phyloP scores from a whole-genome alignment of 2,113 vertebrate genomes.

The Lynx canadensis region DNA sequence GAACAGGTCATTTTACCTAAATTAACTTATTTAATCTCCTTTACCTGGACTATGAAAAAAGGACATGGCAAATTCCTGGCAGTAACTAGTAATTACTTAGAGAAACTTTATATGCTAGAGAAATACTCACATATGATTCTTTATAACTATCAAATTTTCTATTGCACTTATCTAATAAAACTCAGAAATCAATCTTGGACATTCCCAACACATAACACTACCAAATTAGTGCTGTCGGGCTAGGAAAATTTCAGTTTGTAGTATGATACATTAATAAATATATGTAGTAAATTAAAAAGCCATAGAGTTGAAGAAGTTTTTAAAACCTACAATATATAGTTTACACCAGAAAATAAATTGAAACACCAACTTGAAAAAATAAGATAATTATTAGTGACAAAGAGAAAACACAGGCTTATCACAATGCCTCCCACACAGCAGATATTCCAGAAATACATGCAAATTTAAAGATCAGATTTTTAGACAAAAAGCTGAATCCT shows the following conservation, averaged over 20 bases:
- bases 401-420: constrained; percentile 7
- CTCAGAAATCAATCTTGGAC: constrained; percentile 19
- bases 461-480: constrained; percentile 41
- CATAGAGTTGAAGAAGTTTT: neutral
- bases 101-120: constrained; percentile 14
- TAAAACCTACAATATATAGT: constrained; percentile 24
- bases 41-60: neutral
- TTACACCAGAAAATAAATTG: neutral
- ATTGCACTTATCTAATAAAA: constrained; percentile 27
- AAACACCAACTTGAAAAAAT: neutral
- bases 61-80: neutral
- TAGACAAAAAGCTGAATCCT: constrained; percentile 29
- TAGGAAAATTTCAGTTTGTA: neutral
- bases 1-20: neutral
- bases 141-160: constrained; percentile 3
- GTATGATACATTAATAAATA: constrained; percentile 14
- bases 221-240: neutral
- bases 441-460: constrained; percentile 5
- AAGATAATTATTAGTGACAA: constrained; percentile 38
- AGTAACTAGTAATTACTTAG: neutral
- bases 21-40: neutral
- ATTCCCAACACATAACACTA: neutral
- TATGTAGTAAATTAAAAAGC: neutral
- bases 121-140: neutral
- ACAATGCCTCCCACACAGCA: neutral